These are phyloP conservation scores for Mechanitis mazaeus DNA, from an alignment of 2,888 invertebrate species.

Conservation along the genomic window DNA sequence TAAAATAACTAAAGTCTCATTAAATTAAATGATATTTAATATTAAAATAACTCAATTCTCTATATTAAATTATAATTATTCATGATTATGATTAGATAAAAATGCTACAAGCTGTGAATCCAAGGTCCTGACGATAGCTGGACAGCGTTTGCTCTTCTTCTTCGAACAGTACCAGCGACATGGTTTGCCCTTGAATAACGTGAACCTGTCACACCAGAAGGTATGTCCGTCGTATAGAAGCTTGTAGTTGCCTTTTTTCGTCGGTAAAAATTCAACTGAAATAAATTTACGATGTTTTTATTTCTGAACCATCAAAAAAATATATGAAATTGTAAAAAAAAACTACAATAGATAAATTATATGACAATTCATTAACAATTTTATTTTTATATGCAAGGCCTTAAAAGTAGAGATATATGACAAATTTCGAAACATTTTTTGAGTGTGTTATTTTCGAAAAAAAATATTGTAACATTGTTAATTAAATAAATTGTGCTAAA, in stretches of 20 bases:
- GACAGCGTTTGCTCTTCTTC: constrained; percentile 35
- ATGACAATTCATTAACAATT: no score
- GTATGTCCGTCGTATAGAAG: constrained; percentile 30
- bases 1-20: background rate
- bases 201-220: constrained; percentile 33
- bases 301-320: no score
- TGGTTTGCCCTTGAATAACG: constrained; percentile 16
- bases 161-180: constrained; percentile 42
- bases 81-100: constrained; percentile 24
- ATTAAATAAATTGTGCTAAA: no score
- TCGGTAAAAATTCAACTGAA: constrained; percentile 32
- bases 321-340: background rate
- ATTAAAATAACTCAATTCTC: constrained; percentile 3
- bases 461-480: no score
- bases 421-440: no score
- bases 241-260: constrained; percentile 31
- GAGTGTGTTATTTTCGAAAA: no score
- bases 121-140: constrained; percentile 32
- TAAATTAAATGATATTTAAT: no score
- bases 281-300: constrained; percentile 4
- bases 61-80: constrained; percentile 9
- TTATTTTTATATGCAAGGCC: no score
- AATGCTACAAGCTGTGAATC: constrained; percentile 22
- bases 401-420: no score
- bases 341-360: no score